Base-by-base conservation (phyloP, 2,113 vertebrate genomes). In the Alaudala cheleensis region DNA sequence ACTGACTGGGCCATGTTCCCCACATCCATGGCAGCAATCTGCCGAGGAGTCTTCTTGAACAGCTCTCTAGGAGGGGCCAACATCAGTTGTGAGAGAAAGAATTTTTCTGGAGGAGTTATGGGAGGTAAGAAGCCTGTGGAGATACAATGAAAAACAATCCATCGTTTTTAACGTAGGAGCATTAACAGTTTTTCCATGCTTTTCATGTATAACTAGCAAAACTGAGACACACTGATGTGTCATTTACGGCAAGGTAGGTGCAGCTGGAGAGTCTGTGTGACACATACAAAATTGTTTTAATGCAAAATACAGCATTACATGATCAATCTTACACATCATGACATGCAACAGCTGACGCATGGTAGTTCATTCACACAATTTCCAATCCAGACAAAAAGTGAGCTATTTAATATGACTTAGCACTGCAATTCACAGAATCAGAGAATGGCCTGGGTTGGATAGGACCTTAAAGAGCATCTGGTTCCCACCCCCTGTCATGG, bases 81-180 rank as follows among this genome's bases (percentile, higher is more conserved):
- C 99, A 99, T 99, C 81, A 99, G 98, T 70, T 99, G 99, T 29
- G 99, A 99, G 65, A 99, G 98, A 79, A 99, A 99, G 97, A 99
- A 99, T 95, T 99, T 99, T 97, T 99, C 99, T 12, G 99, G 98
- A 79, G 99, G 98, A 20, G 99, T 99, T 98, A 99, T 99, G 72
- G 99, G 99, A 23, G 99, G 99, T 34, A 99, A 97, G 97, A 99
- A 99, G 40, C 99, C 99, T 99, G 97, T 21, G 25, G 82, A 71
- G 23, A 96, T 28, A 92, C 21, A 81, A 14, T 2, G 24, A 44
- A 51, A 86, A 88, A 21, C 26, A 76, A 65, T 19, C 24, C 8
- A 2, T 1, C 2, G 6, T 14, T 76, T 81, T 56, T n/a, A 57
- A 70, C 26, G 31, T 5, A 50, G 18, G 1, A 34, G 12, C 44